Percentiles rank a stretch among this genome's conserved stretches.
phyloP scores from a whole-genome alignment of 2,113 vertebrate species.

The Pao palembangensis region DNA sequence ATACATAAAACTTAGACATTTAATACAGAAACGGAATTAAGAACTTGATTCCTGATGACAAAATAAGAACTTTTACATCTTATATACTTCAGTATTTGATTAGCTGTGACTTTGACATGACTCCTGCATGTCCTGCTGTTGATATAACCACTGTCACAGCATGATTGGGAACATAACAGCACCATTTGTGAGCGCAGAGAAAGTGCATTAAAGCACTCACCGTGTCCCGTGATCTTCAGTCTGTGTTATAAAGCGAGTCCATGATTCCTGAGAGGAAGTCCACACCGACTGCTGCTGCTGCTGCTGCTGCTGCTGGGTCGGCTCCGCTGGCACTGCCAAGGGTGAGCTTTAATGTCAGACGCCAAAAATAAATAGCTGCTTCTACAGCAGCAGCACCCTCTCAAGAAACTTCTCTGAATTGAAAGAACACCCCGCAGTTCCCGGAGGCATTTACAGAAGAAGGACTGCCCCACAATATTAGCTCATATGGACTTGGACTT shows the following conservation, averaged over 20 bases:
- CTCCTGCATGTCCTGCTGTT: no score
- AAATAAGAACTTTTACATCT: no score
- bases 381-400: slow-evolving; percentile 19
- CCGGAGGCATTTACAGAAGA: background rate
- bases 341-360: slow-evolving; percentile 68
- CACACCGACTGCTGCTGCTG: slow-evolving; percentile 2
- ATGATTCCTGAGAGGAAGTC: slow-evolving; percentile 15
- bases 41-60: no score
- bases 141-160: no score
- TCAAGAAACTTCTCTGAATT: background rate
- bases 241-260: slow-evolving; percentile 1
- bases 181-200: slow-evolving; percentile 7
- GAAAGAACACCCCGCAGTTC: slow-evolving; percentile 21
- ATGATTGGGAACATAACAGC: no score
- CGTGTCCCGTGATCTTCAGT: slow-evolving; percentile 23
- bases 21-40: no score
- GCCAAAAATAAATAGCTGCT: slow-evolving; percentile 76
- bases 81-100: no score
- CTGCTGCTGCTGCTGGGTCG: background rate
- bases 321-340: slow-evolving; percentile 30
- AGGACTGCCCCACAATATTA: background rate
- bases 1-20: no score
- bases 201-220: slow-evolving; percentile 42
- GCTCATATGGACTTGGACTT: background rate
- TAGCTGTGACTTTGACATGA: no score